Conservation (phyloP, 2,888 invertebrate genomes). For the Laspeyria flexula region DNA sequence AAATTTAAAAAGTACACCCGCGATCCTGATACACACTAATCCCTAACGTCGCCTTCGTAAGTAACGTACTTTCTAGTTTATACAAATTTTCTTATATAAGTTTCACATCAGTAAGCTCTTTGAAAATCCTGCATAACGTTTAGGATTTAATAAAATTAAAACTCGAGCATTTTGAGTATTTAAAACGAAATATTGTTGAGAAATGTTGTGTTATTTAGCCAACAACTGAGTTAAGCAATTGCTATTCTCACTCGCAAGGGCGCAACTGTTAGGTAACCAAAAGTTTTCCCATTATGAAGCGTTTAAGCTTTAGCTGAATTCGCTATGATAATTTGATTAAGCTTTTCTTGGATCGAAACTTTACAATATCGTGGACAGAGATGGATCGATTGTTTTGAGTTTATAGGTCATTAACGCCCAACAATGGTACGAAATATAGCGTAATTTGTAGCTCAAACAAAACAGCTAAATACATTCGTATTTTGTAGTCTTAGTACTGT, state of each 20-base stretch:
- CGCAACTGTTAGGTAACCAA: slow-evolving; percentile 29
- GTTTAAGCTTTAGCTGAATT: slow-evolving; percentile 33
- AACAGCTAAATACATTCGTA: no score
- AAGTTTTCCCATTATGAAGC: slow-evolving; percentile 46
- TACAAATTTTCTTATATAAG: no score
- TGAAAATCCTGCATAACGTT: no score
- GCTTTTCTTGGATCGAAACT: slow-evolving; percentile 25
- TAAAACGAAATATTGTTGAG: slow-evolving; percentile 3
- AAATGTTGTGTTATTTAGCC: not conserved
- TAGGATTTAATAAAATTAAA: not conserved
- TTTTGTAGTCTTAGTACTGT: no score
- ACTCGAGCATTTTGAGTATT: not conserved
- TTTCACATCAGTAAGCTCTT: not conserved
- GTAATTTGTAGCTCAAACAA: no score
- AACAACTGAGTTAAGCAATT: not conserved
- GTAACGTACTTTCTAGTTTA: no score
- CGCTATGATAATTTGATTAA: slow-evolving; percentile 34
- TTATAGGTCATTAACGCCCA: slow-evolving; percentile 5
- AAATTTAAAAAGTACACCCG: no score
- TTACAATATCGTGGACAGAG: slow-evolving; percentile 28
- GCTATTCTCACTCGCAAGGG: not conserved
- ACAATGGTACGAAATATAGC: no score
- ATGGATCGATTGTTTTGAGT: slow-evolving; percentile 15
- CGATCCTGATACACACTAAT: no score
- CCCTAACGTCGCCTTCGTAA: no score